Percentiles rank a stretch among this genome's conserved stretches.
Conservation (phyloP, 2,888 invertebrate genomes). For the Tipula vernalis region DNA sequence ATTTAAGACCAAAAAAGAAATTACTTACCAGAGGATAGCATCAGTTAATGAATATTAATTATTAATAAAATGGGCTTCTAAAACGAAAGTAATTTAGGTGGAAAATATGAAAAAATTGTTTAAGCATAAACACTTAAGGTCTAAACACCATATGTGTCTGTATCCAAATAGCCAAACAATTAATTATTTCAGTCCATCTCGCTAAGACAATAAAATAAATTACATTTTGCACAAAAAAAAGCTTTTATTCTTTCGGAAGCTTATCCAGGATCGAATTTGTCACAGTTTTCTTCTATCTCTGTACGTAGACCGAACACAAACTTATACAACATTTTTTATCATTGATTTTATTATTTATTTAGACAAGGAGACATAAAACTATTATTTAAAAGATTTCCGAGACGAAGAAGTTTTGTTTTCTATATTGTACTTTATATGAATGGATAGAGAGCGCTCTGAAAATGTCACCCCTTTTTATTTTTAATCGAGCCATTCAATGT, state of each 20-base stretch:
- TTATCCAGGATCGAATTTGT: background rate
- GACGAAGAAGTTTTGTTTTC: background rate
- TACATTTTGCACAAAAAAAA: background rate
- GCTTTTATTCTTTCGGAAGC: background rate
- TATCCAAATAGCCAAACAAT: background rate
- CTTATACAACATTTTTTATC: background rate
- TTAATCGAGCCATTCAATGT: background rate
- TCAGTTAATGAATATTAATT: background rate
- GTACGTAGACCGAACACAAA: background rate
- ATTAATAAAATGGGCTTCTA: background rate
- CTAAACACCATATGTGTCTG: background rate
- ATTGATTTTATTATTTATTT: background rate
- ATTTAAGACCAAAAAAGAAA: background rate
- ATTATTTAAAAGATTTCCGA: background rate
- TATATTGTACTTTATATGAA: background rate
- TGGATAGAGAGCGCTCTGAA: background rate
- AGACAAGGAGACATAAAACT: background rate
- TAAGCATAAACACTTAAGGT: background rate
- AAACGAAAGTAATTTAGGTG: background rate
- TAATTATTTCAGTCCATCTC: background rate
- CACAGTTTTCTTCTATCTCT: background rate
- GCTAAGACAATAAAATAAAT: background rate
- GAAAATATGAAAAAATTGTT: background rate
- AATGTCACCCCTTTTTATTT: background rate
- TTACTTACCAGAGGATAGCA: background rate